phyloP scores from a whole-genome alignment of 2,113 vertebrate genomes.

The Paralichthys olivaceus region DNA sequence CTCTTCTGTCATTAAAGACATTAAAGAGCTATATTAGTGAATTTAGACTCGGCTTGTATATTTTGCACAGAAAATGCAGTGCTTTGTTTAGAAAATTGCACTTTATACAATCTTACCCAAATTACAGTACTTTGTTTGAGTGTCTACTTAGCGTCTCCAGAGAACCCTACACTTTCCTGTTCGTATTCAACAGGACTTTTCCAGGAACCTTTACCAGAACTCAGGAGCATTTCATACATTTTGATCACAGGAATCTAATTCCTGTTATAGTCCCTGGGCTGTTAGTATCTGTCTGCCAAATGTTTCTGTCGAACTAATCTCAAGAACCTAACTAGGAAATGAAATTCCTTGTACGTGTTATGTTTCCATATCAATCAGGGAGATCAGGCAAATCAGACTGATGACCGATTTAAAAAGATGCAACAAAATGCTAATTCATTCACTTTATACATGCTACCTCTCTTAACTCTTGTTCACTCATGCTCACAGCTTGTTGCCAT shows the following conservation, averaged over 20 bases:
- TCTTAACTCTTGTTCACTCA: background rate
- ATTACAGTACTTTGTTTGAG: no score
- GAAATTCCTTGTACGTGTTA: background rate
- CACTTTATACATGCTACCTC: background rate
- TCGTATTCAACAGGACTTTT: background rate
- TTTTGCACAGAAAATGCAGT: no score
- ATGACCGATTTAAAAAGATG: background rate
- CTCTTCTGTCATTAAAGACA: background rate
- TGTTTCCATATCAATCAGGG: background rate
- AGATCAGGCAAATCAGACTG: background rate
- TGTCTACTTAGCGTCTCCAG: no score
- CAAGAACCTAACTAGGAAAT: background rate
- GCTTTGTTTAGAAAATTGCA: background rate
- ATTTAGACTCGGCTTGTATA: background rate
- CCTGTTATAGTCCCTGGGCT: background rate
- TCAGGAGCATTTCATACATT: background rate
- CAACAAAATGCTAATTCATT: background rate
- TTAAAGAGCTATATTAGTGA: background rate
- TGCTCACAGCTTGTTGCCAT: background rate
- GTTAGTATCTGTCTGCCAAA: background rate
- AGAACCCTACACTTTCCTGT: background rate
- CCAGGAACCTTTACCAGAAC: background rate
- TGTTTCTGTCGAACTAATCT: background rate
- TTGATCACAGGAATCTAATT: background rate
- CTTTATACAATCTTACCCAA: no score